Conservation (phyloP, 2,888 invertebrate genomes). For the Vannuccia rotundouncinata region DNA sequence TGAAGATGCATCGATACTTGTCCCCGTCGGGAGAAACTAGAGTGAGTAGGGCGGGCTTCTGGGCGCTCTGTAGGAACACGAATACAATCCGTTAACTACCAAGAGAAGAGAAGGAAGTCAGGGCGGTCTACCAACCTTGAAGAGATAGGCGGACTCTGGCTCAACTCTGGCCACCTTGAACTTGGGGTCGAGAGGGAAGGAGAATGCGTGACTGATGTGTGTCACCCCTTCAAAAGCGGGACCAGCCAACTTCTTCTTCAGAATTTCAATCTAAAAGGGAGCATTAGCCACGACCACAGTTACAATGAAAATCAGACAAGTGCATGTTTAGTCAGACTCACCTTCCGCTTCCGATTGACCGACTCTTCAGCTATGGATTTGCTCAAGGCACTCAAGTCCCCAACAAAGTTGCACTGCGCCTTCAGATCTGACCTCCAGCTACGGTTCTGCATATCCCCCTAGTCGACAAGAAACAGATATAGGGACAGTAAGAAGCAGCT, state of each 20-base stretch:
- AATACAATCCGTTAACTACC: no score
- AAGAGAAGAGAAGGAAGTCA: not conserved
- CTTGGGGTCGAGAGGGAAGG: slow-evolving; percentile 86
- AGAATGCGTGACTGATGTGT: slow-evolving; percentile 67
- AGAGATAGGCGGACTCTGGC: slow-evolving; percentile 75
- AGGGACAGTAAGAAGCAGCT: not conserved
- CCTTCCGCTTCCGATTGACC: slow-evolving; percentile 80
- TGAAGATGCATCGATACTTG: slow-evolving; percentile 90
- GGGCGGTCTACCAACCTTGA: no score
- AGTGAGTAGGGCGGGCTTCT: slow-evolving; percentile 86
- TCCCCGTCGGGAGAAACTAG: slow-evolving; percentile 69
- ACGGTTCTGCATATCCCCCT: slow-evolving; percentile 45
- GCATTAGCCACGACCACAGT: not conserved
- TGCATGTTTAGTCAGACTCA: slow-evolving; percentile 43
- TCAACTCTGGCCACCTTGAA: slow-evolving; percentile 75
- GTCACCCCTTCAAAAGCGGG: slow-evolving; percentile 59
- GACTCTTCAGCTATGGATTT: slow-evolving; percentile 79
- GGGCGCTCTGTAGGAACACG: slow-evolving; percentile 70
- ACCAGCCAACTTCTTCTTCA: slow-evolving; percentile 69
- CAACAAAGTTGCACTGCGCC: slow-evolving; percentile 80
- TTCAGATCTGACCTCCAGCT: slow-evolving; percentile 8
- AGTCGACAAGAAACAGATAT: not conserved
- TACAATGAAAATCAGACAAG: slow-evolving; percentile 1
- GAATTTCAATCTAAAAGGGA: slow-evolving; percentile 65
- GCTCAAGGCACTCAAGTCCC: slow-evolving; percentile 77